phyloP scores from a whole-genome alignment of 2,888 invertebrate species.

The Leucoma salicis region DNA sequence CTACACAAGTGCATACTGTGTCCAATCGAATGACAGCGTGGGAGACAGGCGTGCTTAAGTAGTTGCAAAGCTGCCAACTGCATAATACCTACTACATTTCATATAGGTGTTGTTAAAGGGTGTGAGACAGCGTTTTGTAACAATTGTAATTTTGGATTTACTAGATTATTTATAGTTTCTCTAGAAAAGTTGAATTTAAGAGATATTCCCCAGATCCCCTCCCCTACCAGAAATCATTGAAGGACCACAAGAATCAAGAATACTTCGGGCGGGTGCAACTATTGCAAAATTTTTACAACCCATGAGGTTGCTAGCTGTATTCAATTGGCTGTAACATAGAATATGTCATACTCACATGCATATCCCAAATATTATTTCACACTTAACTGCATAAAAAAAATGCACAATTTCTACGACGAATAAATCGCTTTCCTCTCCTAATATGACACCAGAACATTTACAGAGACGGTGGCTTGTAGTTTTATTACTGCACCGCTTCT shows the following conservation, averaged over 20 bases:
- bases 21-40: slow-evolving; percentile 25
- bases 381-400: too few relatives aligned
- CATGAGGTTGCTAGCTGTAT: too few relatives aligned
- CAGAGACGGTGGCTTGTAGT: slow-evolving; percentile 30
- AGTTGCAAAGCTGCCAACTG: slow-evolving; percentile 44
- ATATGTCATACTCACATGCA: too few relatives aligned
- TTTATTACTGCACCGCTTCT: slow-evolving; percentile 58
- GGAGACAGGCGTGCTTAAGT: slow-evolving; percentile 48
- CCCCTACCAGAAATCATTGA: too few relatives aligned
- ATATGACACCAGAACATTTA: slow-evolving; percentile 22
- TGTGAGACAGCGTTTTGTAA: slow-evolving; percentile 9
- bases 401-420: slow-evolving; percentile 9
- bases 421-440: slow-evolving; percentile 24
- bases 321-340: too few relatives aligned
- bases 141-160: neutral
- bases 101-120: slow-evolving; percentile 11
- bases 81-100: slow-evolving; percentile 23
- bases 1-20: slow-evolving; percentile 11
- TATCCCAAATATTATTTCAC: too few relatives aligned
- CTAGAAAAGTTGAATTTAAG: too few relatives aligned
- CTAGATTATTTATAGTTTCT: too few relatives aligned
- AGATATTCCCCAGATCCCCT: too few relatives aligned
- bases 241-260: too few relatives aligned
- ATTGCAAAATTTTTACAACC: too few relatives aligned
- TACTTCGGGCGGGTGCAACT: too few relatives aligned